Evolutionary conservation across 2,888 invertebrate genomes (phyloP).

Genomic region (Dolichopus griseipennis): DNA sequence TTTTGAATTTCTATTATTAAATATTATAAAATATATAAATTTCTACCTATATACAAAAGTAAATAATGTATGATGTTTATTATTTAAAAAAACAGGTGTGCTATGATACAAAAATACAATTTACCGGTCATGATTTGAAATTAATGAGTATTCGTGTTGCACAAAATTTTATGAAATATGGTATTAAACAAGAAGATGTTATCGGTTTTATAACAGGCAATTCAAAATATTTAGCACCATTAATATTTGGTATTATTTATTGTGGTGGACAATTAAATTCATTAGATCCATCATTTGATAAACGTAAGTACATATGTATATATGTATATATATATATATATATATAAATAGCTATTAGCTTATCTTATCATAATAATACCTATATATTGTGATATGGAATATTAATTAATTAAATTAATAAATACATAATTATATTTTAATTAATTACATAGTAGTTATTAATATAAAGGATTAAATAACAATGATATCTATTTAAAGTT

Average conservation of each 20-base stretch:
- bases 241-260: conserved; percentile 34
- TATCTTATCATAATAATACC: too few species aligned
- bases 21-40: too few species aligned
- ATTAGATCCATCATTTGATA: conserved; percentile 33
- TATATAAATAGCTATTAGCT: too few species aligned
- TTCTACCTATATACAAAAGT: neutral
- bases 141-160: conserved; percentile 18
- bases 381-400: too few species aligned
- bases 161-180: conserved; percentile 17
- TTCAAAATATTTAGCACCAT: conserved; percentile 33
- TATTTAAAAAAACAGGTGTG: neutral
- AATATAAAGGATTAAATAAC: too few species aligned
- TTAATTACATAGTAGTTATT: too few species aligned
- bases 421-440: too few species aligned
- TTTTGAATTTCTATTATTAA: too few species aligned
- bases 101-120: neutral
- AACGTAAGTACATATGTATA: conserved; percentile 24
- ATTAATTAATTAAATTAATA: too few species aligned
- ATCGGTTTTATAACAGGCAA: conserved; percentile 36
- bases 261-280: conserved; percentile 37
- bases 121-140: neutral
- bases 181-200: conserved; percentile 34
- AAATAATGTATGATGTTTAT: neutral
- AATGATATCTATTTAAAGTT: too few species aligned
- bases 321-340: too few species aligned